A percentile compares a stretch with the other conserved stretches of the same genome.
These are phyloP conservation scores for Dromius quadrimaculatus DNA, from an alignment of 2,888 invertebrate genomes.

Conservation along the genomic window DNA sequence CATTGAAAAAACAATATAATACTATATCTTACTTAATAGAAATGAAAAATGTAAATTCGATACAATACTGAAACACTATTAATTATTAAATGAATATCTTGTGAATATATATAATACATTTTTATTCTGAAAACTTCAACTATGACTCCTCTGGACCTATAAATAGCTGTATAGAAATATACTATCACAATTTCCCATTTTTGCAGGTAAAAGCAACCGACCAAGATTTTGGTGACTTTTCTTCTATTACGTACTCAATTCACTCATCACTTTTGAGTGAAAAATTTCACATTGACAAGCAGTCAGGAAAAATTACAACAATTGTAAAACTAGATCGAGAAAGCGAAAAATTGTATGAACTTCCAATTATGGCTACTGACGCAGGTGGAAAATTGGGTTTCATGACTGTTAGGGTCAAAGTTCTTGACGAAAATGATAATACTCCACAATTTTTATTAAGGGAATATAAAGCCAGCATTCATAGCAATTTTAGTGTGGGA, in stretches of 20 bases:
- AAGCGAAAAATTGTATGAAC: conserved; percentile 75
- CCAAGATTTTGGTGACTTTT: conserved; percentile 83
- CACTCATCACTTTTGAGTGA: conserved; percentile 80
- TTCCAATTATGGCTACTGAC: conserved; percentile 86
- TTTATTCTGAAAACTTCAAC: too few species aligned
- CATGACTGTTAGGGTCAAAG: conserved; percentile 81
- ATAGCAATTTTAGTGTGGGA: conserved; percentile 71
- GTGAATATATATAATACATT: too few species aligned
- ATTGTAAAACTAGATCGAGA: conserved; percentile 79
- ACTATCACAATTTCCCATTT: not conserved
- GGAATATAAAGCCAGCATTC: conserved; percentile 82
- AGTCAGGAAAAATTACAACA: conserved; percentile 78
- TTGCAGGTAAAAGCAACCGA: conserved; percentile 82
- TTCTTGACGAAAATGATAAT: conserved; percentile 88
- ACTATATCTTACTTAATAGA: too few species aligned
- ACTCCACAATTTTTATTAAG: conserved; percentile 80
- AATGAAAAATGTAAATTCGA: not conserved
- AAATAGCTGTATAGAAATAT: too few species aligned
- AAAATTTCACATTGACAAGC: conserved; percentile 79
- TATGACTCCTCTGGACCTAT: too few species aligned
- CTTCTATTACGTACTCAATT: conserved; percentile 81
- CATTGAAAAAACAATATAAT: too few species aligned
- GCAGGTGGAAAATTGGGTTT: conserved; percentile 83
- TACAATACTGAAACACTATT: not conserved
- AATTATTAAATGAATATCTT: too few species aligned